Base-by-base conservation (phyloP, 2,888 invertebrate species). In the Yponomeuta malinellus region DNA sequence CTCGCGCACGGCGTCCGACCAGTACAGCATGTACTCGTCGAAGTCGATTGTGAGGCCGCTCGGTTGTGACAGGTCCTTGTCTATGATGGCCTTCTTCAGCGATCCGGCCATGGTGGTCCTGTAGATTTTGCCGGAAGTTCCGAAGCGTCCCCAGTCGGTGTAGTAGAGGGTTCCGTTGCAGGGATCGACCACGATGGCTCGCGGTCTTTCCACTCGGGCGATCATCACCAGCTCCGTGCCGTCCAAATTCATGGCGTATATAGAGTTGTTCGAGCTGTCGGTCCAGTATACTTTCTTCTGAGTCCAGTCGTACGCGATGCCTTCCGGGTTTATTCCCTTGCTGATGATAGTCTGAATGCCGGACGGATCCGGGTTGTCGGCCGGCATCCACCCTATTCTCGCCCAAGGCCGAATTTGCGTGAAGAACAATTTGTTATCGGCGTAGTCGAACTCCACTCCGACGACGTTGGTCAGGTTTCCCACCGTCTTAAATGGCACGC, bases 241-340 rank as follows among this genome's bases (percentile, higher is more conserved):
- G 80, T 98, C 97, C 33, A 97, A 88, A 81, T 98, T 98, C 97
- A 99, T 97, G 0, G 98, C 97, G 79, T 98, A 98, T 71, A 98
- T 98, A 12, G 97, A 97, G 78, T 97, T 97, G 78, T 98, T 98
- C 0, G 97, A 96, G 48, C 98, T 97, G 80, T 99, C 99, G 0
- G 99, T 98, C 98, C 98, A 99, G 85, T 99, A 99, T 63, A 99
- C 95, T 85, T 98, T 99, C 83, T 97, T 97, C 77, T 98, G 98
- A 0, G 99, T 97, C 99, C 99, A 99, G 82, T 99, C 99, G 82
- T 98, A 98, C 0, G 98, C 97, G 74, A 98, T 96, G 5, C 98
- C 98, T 85, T 98, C 98, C 0, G 98, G 98, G 86, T 97, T 98
- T 71, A 98, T 97, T 33, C 96, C 96, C 80, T 95, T 95, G 76